Percentiles rank a stretch among this genome's conserved stretches.
Evolutionary conservation across 1,140 invertebrate genomes (phyloP).

Genomic region (Lucilia sericata): DNA sequence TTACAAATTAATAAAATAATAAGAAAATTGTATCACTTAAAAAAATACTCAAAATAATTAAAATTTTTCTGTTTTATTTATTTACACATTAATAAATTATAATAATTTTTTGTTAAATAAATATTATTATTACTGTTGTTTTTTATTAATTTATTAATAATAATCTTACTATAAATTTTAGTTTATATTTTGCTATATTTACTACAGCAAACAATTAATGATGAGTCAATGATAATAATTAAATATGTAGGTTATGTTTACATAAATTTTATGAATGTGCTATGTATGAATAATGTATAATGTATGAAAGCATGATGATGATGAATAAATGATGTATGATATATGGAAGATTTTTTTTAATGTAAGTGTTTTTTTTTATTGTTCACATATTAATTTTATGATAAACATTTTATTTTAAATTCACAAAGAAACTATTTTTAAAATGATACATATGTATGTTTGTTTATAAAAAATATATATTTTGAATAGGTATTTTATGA

Average conservation of each 20-base stretch:
- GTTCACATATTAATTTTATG: too few relatives aligned
- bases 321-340: too few relatives aligned
- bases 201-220: background rate
- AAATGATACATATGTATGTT: background rate
- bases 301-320: background rate
- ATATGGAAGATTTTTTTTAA: background rate
- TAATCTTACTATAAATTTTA: background rate
- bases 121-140: background rate
- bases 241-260: background rate
- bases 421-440: background rate
- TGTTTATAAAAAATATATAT: background rate
- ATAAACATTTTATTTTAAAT: background rate
- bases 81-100: slow-evolving; percentile 14
- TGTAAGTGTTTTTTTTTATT: background rate
- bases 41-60: too few relatives aligned
- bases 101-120: background rate
- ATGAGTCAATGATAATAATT: slow-evolving; percentile 7
- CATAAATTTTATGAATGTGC: background rate
- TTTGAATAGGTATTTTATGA: background rate
- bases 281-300: background rate
- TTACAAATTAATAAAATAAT: too few relatives aligned
- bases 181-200: slow-evolving; percentile 21
- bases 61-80: background rate
- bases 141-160: background rate
- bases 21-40: too few relatives aligned